Evolutionary conservation across 2,113 vertebrate genomes (phyloP).

Genomic region (Limanda limanda): DNA sequence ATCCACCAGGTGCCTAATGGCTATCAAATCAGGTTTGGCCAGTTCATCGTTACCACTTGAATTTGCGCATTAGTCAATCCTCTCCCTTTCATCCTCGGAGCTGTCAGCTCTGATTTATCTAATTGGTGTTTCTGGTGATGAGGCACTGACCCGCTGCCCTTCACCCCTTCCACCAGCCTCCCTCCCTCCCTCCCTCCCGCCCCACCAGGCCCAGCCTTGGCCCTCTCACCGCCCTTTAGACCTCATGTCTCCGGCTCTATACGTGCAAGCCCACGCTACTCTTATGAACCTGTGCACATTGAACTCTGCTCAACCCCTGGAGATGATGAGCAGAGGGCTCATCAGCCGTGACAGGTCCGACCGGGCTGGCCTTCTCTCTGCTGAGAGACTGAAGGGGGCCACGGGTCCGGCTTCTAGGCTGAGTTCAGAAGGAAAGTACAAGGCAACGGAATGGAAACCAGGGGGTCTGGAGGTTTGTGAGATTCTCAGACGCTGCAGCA

Average conservation of each 20-base stretch:
- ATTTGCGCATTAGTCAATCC: conserved; percentile 66
- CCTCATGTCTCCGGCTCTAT: conserved; percentile 63
- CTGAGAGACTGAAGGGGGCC: conserved; percentile 23
- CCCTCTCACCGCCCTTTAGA: conserved; percentile 52
- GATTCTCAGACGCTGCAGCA: background rate
- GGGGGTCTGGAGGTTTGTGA: background rate
- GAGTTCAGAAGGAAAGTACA: conserved; percentile 4
- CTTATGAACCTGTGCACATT: conserved; percentile 72
- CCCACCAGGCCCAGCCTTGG: conserved; percentile 32
- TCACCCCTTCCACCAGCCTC: conserved; percentile 45
- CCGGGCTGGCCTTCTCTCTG: conserved; percentile 38
- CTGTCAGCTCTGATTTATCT: conserved; percentile 83
- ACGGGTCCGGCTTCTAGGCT: background rate
- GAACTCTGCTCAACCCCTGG: conserved; percentile 73
- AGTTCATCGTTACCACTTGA: conserved; percentile 62
- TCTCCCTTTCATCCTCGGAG: conserved; percentile 76
- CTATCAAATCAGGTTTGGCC: conserved; percentile 66
- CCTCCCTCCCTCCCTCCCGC: conserved; percentile 50
- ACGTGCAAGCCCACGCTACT: conserved; percentile 50
- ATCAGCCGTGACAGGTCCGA: conserved; percentile 52
- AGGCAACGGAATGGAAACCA: background rate
- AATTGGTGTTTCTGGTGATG: conserved; percentile 83
- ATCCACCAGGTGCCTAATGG: conserved; percentile 78
- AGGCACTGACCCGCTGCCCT: conserved; percentile 75
- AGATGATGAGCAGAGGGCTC: conserved; percentile 49